Evolutionary conservation across 2,113 vertebrate genomes (phyloP).

Genomic region (Nanorana parkeri): DNA sequence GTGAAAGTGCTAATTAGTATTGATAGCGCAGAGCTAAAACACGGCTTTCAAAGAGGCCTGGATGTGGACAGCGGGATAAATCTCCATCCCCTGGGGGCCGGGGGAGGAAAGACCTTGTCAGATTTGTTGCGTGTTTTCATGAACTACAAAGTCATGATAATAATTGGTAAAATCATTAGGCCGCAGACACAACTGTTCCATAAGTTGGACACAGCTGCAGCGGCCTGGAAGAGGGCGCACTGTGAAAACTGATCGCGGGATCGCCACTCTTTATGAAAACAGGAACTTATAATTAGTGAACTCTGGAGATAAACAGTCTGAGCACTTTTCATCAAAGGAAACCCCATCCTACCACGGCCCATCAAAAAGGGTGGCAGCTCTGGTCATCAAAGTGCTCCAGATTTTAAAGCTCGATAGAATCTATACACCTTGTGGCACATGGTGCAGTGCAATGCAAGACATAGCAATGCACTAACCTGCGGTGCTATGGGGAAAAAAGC

Average conservation of each 20-base stretch:
- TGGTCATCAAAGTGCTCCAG: too few relatives aligned
- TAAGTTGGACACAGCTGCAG: constrained; percentile 38
- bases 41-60: background rate
- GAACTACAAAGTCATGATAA: constrained; percentile 43
- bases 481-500: too few relatives aligned
- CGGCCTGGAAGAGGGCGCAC: background rate
- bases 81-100: background rate
- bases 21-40: background rate
- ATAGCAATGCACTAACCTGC: too few relatives aligned
- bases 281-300: constrained; percentile 24
- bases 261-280: background rate
- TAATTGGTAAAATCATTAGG: constrained; percentile 51
- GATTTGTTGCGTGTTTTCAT: constrained; percentile 15
- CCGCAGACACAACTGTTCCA: constrained; percentile 35
- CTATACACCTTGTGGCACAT: too few relatives aligned
- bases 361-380: too few relatives aligned
- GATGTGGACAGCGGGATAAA: background rate
- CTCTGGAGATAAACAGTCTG: background rate
- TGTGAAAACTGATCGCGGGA: background rate
- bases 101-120: constrained; percentile 16
- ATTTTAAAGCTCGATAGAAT: too few relatives aligned
- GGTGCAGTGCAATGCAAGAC: too few relatives aligned
- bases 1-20: background rate
- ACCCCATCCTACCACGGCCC: too few relatives aligned
- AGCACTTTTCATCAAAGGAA: background rate